Evolutionary conservation across 2,888 invertebrate species (phyloP).

Genomic region (Cremastinae sp.): DNA sequence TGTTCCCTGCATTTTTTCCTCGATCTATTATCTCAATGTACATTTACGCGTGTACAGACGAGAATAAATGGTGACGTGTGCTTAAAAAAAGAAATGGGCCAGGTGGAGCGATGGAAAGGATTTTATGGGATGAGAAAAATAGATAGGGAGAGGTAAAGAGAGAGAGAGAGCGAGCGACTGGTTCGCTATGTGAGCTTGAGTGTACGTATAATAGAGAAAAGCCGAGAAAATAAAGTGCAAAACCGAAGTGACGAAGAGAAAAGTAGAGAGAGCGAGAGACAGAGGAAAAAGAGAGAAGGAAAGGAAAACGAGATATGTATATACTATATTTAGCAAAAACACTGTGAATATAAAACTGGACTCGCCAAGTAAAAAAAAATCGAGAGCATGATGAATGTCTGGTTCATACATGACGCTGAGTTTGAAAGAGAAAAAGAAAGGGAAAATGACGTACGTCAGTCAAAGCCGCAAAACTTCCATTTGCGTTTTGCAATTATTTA

Average conservation of each 20-base stretch:
- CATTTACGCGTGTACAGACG: not conserved
- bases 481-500: conserved; percentile 19
- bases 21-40: conserved; percentile 11
- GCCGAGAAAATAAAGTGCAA: conserved; percentile 22
- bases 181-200: conserved; percentile 24
- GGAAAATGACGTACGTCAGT: conserved; percentile 67
- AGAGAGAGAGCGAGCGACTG: conserved; percentile 6
- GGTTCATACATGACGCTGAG: conserved; percentile 65
- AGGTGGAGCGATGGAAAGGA: not conserved
- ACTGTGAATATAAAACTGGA: conserved; percentile 27
- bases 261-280: conserved; percentile 2
- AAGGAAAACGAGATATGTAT: no score
- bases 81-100: conserved; percentile 17
- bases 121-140: conserved; percentile 23
- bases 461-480: conserved; percentile 58
- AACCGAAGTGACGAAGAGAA: not conserved
- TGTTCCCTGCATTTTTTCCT: not conserved
- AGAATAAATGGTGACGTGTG: conserved; percentile 22
- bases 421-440: conserved; percentile 23
- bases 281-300: conserved; percentile 10
- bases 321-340: conserved; percentile 12
- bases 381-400: conserved; percentile 71
- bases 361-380: conserved; percentile 54
- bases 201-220: conserved; percentile 18
- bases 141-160: conserved; percentile 5